Evolutionary conservation across 1,140 invertebrate species (phyloP), one percentile per base, ranked within the genome.

Genomic region (Drosophila baimaii): DNA sequence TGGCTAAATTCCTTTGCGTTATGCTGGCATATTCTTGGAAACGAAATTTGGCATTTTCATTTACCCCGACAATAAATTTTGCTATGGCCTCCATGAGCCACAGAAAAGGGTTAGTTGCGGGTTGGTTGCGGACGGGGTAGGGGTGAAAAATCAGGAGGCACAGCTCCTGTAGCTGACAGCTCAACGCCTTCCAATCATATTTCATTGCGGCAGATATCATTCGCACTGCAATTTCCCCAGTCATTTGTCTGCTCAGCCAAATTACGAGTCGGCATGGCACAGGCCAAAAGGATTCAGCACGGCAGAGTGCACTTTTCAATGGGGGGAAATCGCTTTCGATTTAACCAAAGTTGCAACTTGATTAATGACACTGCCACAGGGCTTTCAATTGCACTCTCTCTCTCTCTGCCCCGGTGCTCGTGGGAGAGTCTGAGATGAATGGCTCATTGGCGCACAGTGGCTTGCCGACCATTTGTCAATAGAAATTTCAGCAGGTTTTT

Each of bases 21-120:
- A 29, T 49, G 46, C n/a, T 49, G 25, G 25, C 57, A 69, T 78
- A 65, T 59, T 64, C 44, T 65, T 72, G 59, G 46, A 76, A 76
- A 69, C 70, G 51, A 81, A 81, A 69, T 86, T 33, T 72, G 69
- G 77, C 55, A 79, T 76, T 79, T 84, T 80, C 80, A 86, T 75
- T 66, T 70, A 84, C 58, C 15, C 56, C 29, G 17, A 46, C 47
- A 39, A 72, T 71, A 57, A 57, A 71, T 71, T 71, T 35, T 47
- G n/a, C 17, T n/a, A 69, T 39, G 31, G 31, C 41, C 25, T 43
- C 21, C 8, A 43, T n/a, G n/a, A 19, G 13, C 65, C 64, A 35
- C 51, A 71, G 46, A 25, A 17, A 54, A 25, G 39, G 25, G 37
- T 47, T 46, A 27, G n/a, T n/a, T n/a, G n/a, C n/a, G n/a, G n/a